Percentiles rank a stretch among this genome's conserved stretches.
Evolutionary conservation across 2,888 invertebrate genomes (phyloP).

Genomic region (Spodoptera littoralis): DNA sequence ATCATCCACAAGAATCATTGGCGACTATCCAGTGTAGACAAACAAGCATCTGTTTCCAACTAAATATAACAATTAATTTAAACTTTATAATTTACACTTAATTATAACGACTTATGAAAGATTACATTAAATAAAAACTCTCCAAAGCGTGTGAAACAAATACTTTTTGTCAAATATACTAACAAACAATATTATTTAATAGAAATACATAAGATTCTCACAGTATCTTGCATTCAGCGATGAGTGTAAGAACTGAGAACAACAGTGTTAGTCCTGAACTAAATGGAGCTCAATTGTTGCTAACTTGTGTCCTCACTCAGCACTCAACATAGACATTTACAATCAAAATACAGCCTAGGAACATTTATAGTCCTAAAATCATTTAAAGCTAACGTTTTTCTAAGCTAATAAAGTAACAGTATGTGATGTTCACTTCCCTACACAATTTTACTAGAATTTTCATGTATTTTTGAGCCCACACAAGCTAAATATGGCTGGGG

Average conservation of each 20-base stretch:
- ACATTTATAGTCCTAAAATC: slow-evolving; percentile 25
- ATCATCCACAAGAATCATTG: not conserved
- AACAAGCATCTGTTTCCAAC: slow-evolving; percentile 21
- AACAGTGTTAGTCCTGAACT: slow-evolving; percentile 10
- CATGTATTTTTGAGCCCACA: slow-evolving; percentile 42
- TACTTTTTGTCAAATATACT: slow-evolving; percentile 21
- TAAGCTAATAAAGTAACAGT: slow-evolving; percentile 46
- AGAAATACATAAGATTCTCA: slow-evolving; percentile 39
- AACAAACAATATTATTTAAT: slow-evolving; percentile 33
- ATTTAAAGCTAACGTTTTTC: slow-evolving; percentile 49
- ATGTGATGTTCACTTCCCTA: slow-evolving; percentile 37
- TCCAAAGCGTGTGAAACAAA: slow-evolving; percentile 15
- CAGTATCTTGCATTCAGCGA: slow-evolving; percentile 8
- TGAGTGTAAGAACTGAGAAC: not conserved
- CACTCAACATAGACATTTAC: slow-evolving; percentile 11
- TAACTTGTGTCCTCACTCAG: slow-evolving; percentile 1
- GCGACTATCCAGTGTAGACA: slow-evolving; percentile 48
- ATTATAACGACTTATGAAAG: slow-evolving; percentile 35
- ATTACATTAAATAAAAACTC: slow-evolving; percentile 22
- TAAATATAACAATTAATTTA: slow-evolving; percentile 36
- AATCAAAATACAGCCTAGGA: slow-evolving; percentile 29
- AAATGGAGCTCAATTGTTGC: slow-evolving; percentile 1
- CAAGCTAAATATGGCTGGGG: slow-evolving; percentile 13
- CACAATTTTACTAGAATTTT: slow-evolving; percentile 11
- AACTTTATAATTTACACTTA: slow-evolving; percentile 29